Conservation (phyloP, 1,140 invertebrate genomes). For the Cherax quadricarinatus region DNA sequence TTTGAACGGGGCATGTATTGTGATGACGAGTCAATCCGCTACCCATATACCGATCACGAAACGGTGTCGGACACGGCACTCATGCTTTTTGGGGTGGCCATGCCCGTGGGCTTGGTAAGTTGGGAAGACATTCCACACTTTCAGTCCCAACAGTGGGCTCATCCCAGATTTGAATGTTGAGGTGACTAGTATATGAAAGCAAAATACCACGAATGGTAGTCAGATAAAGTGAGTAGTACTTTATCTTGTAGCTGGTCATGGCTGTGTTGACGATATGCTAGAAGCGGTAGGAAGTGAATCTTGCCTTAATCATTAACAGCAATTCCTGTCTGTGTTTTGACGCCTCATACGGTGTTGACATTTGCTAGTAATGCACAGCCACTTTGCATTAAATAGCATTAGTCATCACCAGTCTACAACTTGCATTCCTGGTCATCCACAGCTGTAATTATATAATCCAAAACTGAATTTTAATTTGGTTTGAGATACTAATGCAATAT, state of each 20-base stretch:
- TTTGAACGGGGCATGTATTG: conserved; percentile 82
- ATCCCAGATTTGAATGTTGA: conserved; percentile 33
- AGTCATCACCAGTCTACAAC: neutral
- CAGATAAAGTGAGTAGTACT: conserved; percentile 22
- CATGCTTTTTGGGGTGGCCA: conserved; percentile 68
- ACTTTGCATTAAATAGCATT: neutral
- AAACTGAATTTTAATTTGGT: neutral
- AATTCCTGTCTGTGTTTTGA: conserved; percentile 3
- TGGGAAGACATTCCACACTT: conserved; percentile 62
- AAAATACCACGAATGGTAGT: conserved; percentile 23
- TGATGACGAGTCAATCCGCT: conserved; percentile 80
- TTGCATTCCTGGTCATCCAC: neutral
- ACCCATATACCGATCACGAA: conserved; percentile 78
- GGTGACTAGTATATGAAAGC: neutral
- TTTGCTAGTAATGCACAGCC: neutral
- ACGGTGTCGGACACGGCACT: conserved; percentile 62
- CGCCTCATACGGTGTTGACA: neutral
- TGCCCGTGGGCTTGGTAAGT: conserved; percentile 71
- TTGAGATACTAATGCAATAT: neutral
- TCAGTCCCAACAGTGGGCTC: conserved; percentile 23
- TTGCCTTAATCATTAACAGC: conserved; percentile 19
- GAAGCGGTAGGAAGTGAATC: conserved; percentile 18
- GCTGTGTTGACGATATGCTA: conserved; percentile 36
- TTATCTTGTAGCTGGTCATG: conserved; percentile 49
- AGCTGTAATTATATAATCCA: neutral